Conservation (phyloP, 2,888 invertebrate species). For the Hemistola chrysoprasaria region DNA sequence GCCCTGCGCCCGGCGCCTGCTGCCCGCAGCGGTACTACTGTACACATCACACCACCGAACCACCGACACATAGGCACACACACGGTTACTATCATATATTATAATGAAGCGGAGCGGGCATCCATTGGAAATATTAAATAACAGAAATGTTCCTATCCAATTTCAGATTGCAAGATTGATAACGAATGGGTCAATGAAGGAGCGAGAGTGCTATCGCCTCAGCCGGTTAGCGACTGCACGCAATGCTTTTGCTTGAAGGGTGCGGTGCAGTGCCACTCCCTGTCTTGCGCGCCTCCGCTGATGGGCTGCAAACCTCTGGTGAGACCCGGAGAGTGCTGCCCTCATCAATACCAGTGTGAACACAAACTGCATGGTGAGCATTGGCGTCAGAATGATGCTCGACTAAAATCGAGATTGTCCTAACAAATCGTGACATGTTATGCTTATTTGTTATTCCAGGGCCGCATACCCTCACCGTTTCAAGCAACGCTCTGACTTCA, state of each 20-base stretch:
- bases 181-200: slow-evolving; percentile 86
- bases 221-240: slow-evolving; percentile 84
- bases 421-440: no score
- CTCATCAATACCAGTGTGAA: slow-evolving; percentile 91
- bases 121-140: no score
- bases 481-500: slow-evolving; percentile 43
- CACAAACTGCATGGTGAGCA: slow-evolving; percentile 35
- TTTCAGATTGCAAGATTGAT: slow-evolving; percentile 85
- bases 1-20: slow-evolving; percentile 85
- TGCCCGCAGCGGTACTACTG: slow-evolving; percentile 92
- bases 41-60: slow-evolving; percentile 39
- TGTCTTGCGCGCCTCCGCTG: slow-evolving; percentile 88
- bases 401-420: no score
- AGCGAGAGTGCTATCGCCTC: slow-evolving; percentile 82
- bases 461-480: slow-evolving; percentile 25
- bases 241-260: slow-evolving; percentile 92
- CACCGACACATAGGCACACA: slow-evolving; percentile 37
- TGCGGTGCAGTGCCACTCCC: slow-evolving; percentile 86
- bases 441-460: slow-evolving; percentile 32
- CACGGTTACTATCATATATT: slow-evolving; percentile 38
- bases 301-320: slow-evolving; percentile 89
- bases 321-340: slow-evolving; percentile 90
- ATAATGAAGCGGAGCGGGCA: no score
- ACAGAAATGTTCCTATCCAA: no score
- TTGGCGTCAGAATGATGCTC: no score